Conservation (phyloP, 2,797 vertebrate genomes). For the Amphiprion clarkii region DNA sequence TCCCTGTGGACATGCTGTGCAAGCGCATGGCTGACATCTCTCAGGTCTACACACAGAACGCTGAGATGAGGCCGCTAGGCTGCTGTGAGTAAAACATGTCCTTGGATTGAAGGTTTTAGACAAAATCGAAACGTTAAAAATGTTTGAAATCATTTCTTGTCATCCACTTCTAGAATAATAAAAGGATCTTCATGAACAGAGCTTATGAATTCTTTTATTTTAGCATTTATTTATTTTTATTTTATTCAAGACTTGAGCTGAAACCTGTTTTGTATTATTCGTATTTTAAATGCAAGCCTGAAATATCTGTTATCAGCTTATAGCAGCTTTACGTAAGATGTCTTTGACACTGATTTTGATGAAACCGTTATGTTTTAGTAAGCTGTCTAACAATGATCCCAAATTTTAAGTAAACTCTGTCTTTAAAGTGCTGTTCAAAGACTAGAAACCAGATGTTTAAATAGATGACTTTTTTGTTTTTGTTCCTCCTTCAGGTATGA, state of each 20-base stretch:
- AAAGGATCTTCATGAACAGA: too few relatives aligned
- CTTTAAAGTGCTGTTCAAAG: neutral
- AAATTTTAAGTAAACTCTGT: neutral
- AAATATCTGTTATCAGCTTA: neutral
- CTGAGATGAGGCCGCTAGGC: conserved; percentile 97
- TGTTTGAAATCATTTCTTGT: too few relatives aligned
- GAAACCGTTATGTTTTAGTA: neutral
- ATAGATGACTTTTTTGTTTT: neutral
- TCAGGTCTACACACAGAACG: conserved; percentile 97
- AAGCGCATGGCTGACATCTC: conserved; percentile 97
- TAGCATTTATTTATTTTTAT: too few relatives aligned
- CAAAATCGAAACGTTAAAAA: neutral
- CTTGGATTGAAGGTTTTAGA: neutral
- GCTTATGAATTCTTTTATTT: too few relatives aligned
- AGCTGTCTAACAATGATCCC: neutral
- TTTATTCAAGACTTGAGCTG: too few relatives aligned
- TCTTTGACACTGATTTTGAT: neutral
- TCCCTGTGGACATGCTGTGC: conserved; percentile 96
- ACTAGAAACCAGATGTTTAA: neutral
- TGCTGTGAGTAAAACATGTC: conserved; percentile 89
- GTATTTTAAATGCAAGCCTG: neutral
- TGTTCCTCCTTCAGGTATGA: conserved; percentile 88
- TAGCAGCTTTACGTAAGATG: neutral
- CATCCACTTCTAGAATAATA: neutral
- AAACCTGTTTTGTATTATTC: too few relatives aligned